Base-by-base conservation (phyloP, 1,140 invertebrate species). In the Nasonia vitripennis region DNA sequence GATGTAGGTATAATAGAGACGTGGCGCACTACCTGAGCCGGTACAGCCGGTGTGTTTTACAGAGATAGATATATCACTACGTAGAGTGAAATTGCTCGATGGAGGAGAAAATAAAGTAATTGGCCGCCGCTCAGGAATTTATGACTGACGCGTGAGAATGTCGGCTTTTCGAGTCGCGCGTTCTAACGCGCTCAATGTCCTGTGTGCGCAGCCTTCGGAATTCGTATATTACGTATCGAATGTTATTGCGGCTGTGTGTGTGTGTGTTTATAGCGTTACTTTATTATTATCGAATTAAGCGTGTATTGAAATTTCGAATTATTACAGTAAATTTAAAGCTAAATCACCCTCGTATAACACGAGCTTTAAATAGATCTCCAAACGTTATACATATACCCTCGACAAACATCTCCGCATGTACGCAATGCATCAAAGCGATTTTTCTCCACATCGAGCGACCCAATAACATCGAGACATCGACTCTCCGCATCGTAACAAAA, bases 1-100 rank as follows among this genome's bases (percentile, higher is more conserved):
- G 31, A 45, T 75, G 37, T 10, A 45, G 41, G 41, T 41, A 75
- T 75, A 71, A 81, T 81, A 48, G 37, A 71, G 41, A 71, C 67
- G 55, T 71, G 37, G n/a, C 27, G 27, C 27, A 27, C 51, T 55
- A 14, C 14, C 17, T 17, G 34, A 62, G 23, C 37, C 11, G 34
- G 68, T 41, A 71, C 48, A 51, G 48, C 11, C 31, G 37, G 67
- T 48, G 79, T 17, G 55, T n/a, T 62, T 45, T n/a, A n/a, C 20
- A 62, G 20, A 62, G 55, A 62, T 14, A 68, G 34, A 37, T 37
- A 37, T 37, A 37, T 27, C 27, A 27, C 27, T 37, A 37, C 14
- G 9, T 27, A 17, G 20, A 62, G 55, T 17, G 27, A 79, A 55
- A 79, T 79, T 79, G n/a, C 51, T 67, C 78, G 55, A 78, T 51